Evolutionary conservation across 2,113 vertebrate species (phyloP).

Genomic region (Antigone vipio): DNA sequence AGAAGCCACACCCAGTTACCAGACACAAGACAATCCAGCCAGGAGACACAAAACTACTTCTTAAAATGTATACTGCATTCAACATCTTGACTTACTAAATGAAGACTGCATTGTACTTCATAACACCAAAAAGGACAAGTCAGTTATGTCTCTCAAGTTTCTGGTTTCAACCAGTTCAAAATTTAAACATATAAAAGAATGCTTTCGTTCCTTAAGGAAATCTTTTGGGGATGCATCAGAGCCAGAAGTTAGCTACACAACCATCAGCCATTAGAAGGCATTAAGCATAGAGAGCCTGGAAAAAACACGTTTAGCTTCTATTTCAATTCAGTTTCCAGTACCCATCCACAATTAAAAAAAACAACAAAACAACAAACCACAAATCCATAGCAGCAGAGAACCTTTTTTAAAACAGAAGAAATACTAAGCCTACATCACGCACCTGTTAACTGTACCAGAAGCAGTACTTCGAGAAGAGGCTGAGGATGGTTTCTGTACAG

Average conservation of each 20-base stretch:
- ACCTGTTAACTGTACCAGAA: constrained; percentile 61
- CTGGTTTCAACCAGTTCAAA: neutral
- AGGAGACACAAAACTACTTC: neutral
- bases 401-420: neutral
- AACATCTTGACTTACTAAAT: neutral
- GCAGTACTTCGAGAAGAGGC: constrained; percentile 57
- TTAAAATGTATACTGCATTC: neutral
- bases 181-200: neutral
- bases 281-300: neutral
- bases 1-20: neutral
- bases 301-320: neutral
- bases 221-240: neutral
- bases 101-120: neutral
- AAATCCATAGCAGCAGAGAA: neutral
- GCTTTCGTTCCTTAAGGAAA: neutral
- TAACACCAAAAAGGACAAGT: neutral
- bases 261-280: neutral
- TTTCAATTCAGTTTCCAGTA: neutral
- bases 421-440: neutral
- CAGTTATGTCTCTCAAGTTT: neutral
- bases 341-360: neutral
- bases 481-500: constrained; percentile 65
- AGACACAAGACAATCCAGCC: neutral
- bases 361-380: too few relatives aligned
- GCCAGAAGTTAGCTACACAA: neutral